Evolutionary conservation across 2,888 invertebrate genomes (phyloP).

Genomic region (Lycocerus yunnanus): DNA sequence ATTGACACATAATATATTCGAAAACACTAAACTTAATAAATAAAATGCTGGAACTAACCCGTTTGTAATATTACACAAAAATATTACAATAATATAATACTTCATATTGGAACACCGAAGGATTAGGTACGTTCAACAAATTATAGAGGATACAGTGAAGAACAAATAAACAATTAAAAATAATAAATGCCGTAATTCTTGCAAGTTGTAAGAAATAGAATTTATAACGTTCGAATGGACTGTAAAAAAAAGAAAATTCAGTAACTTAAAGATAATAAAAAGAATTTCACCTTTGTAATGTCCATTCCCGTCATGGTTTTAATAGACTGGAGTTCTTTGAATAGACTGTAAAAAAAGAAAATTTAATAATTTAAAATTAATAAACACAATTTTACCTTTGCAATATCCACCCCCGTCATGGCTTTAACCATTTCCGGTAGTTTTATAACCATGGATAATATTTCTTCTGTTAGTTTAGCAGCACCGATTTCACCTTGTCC

Average conservation of each 20-base stretch:
- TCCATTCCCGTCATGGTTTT: conserved; percentile 93
- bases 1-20: background rate
- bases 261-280: background rate
- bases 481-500: conserved; percentile 92
- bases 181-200: background rate
- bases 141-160: background rate
- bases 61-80: background rate
- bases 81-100: background rate
- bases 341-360: too few species aligned
- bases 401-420: conserved; percentile 93
- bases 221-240: background rate
- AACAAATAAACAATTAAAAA: background rate
- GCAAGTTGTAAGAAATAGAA: background rate
- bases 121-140: background rate
- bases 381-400: conserved; percentile 65
- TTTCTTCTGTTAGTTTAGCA: conserved; percentile 91
- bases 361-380: background rate
- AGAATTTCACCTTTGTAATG: conserved; percentile 73
- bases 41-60: background rate
- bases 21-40: background rate
- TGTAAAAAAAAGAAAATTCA: background rate
- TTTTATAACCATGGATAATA: conserved; percentile 88
- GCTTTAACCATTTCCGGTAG: conserved; percentile 90
- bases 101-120: background rate
- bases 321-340: too few species aligned